Base-by-base conservation (phyloP, 2,797 vertebrate species). In the Columba guinea region DNA sequence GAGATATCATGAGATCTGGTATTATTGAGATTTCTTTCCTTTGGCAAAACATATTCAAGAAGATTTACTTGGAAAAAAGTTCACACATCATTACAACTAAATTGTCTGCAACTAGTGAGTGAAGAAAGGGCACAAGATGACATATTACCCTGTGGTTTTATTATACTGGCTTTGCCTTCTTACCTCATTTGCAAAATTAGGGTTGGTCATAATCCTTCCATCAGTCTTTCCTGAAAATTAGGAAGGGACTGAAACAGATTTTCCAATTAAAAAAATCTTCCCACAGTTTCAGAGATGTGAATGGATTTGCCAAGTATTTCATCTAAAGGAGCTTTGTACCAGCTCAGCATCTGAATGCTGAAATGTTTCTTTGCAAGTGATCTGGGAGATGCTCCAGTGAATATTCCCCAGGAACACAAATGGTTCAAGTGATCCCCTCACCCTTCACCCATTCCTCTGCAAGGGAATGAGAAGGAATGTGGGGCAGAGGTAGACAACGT, bases 121-220 rank as follows among this genome's bases (percentile, higher is more conserved):
- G 92, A 96, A 94, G 88, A 92, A 80, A 95, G 75, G 90, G 73
- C 62, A 75, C 6, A 41, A 87, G 93, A 94, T 94, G 88, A 95
- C 95, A 85, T 73, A 94, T 89, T 85, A 92, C 52, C 37, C 65
- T 92, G 88, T 83, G 92, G 91, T 92, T 97, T 94, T 87, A 51
- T 92, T 92, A 78, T 56, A 75, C 51, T 37, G 65, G 75, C 65
- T 95, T 92, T 96, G 27, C 62, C 89, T 89, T 78, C 64, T 83
- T 96, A 94, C 88, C 21, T 95, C 92, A 95, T 95, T 96, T 96
- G 88, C 95, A 96, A 96, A 97, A 96, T 92, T 85, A 95, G 39
- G 92, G 88, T 68, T 89, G 94, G 94, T 92, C 88, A 90, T 94
- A 95, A 96, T 95, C 90, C 84, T 87, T 87, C 84, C 90, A 90